Percentiles rank a stretch among this genome's conserved stretches.
Evolutionary conservation across 2,888 invertebrate genomes (phyloP).

Genomic region (Dendrolimus pini): DNA sequence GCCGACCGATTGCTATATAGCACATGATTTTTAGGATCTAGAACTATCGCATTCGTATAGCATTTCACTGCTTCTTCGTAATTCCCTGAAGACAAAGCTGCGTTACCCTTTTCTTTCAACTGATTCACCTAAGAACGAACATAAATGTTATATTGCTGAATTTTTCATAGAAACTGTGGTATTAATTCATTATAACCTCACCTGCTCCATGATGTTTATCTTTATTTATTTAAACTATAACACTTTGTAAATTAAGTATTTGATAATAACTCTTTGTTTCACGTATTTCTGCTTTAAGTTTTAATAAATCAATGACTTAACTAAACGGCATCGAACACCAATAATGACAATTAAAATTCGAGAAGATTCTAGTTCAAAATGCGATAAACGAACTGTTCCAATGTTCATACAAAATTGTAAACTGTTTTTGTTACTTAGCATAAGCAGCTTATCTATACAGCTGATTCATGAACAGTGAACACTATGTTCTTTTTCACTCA

Average conservation of each 20-base stretch:
- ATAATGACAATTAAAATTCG: conserved; percentile 64
- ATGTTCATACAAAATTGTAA: no score
- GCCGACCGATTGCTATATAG: conserved; percentile 95
- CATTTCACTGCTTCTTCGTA: conserved; percentile 86
- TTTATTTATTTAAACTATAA: conserved; percentile 8
- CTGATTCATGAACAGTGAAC: no score
- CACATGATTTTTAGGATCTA: conserved; percentile 91
- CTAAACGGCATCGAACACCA: conserved; percentile 16
- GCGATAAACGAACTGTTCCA: conserved; percentile 23
- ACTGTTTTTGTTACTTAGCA: no score
- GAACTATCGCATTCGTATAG: conserved; percentile 88
- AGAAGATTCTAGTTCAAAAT: conserved; percentile 56
- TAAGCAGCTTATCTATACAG: no score
- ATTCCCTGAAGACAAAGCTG: conserved; percentile 85
- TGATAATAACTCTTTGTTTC: conserved; percentile 6
- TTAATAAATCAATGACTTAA: not conserved
- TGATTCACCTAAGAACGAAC: conserved; percentile 80
- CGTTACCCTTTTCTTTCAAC: conserved; percentile 92
- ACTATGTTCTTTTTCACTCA: no score
- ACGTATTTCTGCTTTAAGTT: not conserved
- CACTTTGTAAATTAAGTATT: conserved; percentile 17
- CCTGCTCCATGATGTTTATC: conserved; percentile 52
- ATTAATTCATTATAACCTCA: conserved; percentile 53
- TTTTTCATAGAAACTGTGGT: not conserved
- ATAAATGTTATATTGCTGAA: conserved; percentile 10